Conservation (phyloP, 92 coral and sea anemone genomes). For the Zoanthus gigantus region DNA sequence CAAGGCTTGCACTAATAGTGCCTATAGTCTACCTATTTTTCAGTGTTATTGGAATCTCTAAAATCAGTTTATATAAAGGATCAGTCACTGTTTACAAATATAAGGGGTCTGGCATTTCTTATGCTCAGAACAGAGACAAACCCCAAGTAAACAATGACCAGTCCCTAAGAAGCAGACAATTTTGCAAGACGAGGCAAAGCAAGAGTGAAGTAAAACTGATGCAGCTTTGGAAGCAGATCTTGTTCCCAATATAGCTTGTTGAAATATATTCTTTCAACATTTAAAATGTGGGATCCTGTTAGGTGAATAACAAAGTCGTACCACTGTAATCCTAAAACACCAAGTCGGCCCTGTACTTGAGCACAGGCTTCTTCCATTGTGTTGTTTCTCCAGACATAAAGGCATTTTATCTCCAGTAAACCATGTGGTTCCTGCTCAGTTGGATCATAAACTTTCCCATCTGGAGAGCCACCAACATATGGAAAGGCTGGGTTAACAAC, state of each 20-base stretch:
- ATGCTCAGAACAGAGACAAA: no score
- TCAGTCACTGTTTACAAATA: no score
- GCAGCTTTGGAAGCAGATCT: neutral
- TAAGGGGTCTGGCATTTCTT: no score
- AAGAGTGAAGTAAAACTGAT: neutral
- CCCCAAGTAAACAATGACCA: no score
- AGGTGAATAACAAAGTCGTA: conserved; percentile 36
- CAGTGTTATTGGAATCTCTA: no score
- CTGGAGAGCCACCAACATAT: neutral
- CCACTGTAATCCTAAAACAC: conserved; percentile 1
- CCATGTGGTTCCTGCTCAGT: conserved; percentile 3
- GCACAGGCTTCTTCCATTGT: conserved; percentile 20
- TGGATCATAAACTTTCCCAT: conserved; percentile 2
- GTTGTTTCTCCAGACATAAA: conserved; percentile 4
- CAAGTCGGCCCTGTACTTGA: conserved; percentile 26
- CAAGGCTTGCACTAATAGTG: no score
- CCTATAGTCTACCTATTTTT: no score
- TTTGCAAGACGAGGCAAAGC: neutral
- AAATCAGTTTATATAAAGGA: no score
- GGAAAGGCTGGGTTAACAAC: neutral
- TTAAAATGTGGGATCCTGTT: neutral
- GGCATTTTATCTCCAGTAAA: conserved; percentile 25
- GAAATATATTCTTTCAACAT: conserved; percentile 8
- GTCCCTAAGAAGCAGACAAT: neutral
- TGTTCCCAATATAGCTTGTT: conserved; percentile 7